Conservation (phyloP, 2,797 vertebrate species). For the Propithecus perrieri region DNA sequence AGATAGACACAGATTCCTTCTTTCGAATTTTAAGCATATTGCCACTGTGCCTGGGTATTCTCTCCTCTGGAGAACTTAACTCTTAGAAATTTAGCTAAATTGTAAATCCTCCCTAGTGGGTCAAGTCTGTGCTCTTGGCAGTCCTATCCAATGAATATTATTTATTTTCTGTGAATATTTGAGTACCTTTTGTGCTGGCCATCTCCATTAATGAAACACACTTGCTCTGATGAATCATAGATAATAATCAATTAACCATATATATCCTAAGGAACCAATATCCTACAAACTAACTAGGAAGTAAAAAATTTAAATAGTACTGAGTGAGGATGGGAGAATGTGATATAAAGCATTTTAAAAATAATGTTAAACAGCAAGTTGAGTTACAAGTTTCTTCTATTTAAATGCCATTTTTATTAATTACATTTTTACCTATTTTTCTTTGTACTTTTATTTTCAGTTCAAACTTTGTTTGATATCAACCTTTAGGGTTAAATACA, state of each 20-base stretch:
- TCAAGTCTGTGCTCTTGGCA: background rate
- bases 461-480: conserved; percentile 33
- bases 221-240: background rate
- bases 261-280: background rate
- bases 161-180: background rate
- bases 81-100: conserved; percentile 20
- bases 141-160: background rate
- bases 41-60: background rate
- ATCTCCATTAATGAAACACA: background rate
- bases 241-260: background rate
- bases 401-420: background rate
- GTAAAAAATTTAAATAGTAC: background rate
- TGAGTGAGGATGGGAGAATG: background rate
- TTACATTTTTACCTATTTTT: background rate
- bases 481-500: background rate
- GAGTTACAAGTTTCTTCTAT: background rate
- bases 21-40: background rate
- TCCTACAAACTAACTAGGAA: background rate
- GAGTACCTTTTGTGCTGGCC: background rate
- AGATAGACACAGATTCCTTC: background rate
- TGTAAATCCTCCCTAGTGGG: background rate
- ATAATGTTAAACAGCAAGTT: background rate
- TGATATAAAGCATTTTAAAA: background rate
- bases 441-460: background rate
- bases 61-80: background rate